Base-by-base conservation (phyloP, 2,888 invertebrate genomes). In the Himalopsyche kuldschensis region DNA sequence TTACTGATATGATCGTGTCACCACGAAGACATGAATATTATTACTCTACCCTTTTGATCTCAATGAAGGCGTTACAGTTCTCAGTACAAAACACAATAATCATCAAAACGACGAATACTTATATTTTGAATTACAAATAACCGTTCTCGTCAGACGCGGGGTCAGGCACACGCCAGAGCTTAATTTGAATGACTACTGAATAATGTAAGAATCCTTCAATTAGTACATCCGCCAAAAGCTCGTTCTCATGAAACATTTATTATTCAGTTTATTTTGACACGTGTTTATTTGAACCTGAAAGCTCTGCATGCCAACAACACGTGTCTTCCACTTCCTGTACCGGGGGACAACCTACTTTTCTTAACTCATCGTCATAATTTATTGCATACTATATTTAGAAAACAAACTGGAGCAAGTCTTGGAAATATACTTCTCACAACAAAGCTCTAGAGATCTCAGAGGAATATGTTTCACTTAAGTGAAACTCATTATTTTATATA, bases 151-250 rank as follows among this genome's bases (percentile, higher is more conserved):
- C 20, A 55, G 6, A 55, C 55, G 55, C n/a, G 55, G 20, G 55
- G 55, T 55, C 55, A 55, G 55, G 10, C 55, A 55, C 55, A 55
- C 55, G 55, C 55, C 55, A 55, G 55, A 55, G 24, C 55, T 55
- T 55, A 55, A 55, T 55, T 55, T 55, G 55, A 55, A 55, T 55
- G 55, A 55, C 55, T 41, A 41, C 41, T 55, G 32, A 78, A 55
- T 55, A 55, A 55, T 55, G 24, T 55, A 55, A 55, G 55, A 55
- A 79, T 47, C 32, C 76, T 30, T 81, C 82, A 82, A 82, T 82
- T 82, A 82, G 82, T 69, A 46, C 46, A 78, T 82, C 82, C 82
- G 82, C 78, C 8, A 15, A 35, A 41, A 75, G 75, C 31, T 55
- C 55, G 55, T 55, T 32, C 75, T 75, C 75, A 75, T 75, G 75